Evolutionary conservation across 2,888 invertebrate genomes (phyloP).

Genomic region (Taphrorychus bicolor): DNA sequence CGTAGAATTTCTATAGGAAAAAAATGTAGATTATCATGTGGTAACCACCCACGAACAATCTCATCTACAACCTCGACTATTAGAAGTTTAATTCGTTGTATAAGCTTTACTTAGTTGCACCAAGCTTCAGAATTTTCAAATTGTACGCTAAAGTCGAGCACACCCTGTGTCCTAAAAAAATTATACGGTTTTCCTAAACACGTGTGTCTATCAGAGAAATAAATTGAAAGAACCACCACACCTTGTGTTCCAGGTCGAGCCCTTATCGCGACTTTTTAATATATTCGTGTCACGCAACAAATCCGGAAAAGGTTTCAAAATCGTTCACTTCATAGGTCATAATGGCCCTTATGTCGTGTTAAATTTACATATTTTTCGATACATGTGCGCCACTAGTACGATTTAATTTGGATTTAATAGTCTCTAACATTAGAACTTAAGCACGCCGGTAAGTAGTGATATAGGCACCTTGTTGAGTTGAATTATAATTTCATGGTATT

Average conservation of each 20-base stretch:
- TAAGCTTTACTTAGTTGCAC: no score
- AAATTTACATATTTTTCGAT: conserved; percentile 42
- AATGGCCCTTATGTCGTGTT: conserved; percentile 42
- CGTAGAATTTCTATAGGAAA: no score
- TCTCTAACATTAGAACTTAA: conserved; percentile 29
- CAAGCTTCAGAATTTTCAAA: not conserved
- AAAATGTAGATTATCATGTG: no score
- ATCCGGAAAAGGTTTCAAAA: conserved; percentile 40
- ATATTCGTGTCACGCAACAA: conserved; percentile 36
- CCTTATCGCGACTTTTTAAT: conserved; percentile 41
- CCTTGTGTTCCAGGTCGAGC: conserved; percentile 19
- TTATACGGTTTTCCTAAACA: not conserved
- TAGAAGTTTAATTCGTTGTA: no score
- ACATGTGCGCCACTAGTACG: conserved; percentile 39
- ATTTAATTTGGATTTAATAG: conserved; percentile 42
- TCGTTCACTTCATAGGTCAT: conserved; percentile 36
- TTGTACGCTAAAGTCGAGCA: not conserved
- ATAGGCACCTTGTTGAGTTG: conserved; percentile 32
- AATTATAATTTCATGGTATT: conserved; percentile 26
- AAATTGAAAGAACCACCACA: not conserved
- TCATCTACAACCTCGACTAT: no score
- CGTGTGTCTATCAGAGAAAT: not conserved
- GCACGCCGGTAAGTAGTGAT: conserved; percentile 27
- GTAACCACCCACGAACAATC: no score
- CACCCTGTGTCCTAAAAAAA: not conserved